Conservation (phyloP, 2,797 vertebrate genomes). For the Notolepis coatsorum region DNA sequence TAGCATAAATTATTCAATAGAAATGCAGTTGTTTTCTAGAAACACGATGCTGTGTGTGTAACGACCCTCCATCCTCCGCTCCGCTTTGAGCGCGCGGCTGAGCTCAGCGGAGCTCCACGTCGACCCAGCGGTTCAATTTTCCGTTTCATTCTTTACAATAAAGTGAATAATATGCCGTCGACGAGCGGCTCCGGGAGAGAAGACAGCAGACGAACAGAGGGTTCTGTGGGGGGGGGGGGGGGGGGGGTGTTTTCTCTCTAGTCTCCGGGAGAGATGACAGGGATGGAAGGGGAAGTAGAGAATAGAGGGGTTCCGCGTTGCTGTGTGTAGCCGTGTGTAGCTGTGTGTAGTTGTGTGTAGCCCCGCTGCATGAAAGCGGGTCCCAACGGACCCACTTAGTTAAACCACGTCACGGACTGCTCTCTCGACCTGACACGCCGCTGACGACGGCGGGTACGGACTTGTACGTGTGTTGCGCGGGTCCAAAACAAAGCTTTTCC, state of each 20-base stretch:
- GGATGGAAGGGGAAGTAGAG: constrained; percentile 9
- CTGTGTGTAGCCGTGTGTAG: constrained; percentile 1
- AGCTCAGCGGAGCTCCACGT: too few species aligned
- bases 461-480: not conserved
- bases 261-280: not conserved
- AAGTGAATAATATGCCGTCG: constrained; percentile 40
- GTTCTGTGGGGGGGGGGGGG: too few species aligned
- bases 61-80: too few species aligned
- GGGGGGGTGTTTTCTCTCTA: constrained; percentile 18
- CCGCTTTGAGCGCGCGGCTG: too few species aligned
- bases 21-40: too few species aligned
- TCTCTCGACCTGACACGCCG: not conserved
- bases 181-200: too few species aligned
- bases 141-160: constrained; percentile 24
- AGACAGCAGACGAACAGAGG: too few species aligned
- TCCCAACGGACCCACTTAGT: constrained; percentile 20
- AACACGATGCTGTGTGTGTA: too few species aligned
- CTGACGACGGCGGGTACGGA: not conserved
- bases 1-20: too few species aligned
- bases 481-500: too few species aligned
- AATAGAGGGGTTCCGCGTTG: constrained; percentile 15
- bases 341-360: not conserved
- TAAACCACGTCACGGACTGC: constrained; percentile 3
- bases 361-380: not conserved
- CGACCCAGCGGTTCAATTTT: too few species aligned